Conservation (phyloP, 2,888 invertebrate genomes). For the Ophion ellenae region DNA sequence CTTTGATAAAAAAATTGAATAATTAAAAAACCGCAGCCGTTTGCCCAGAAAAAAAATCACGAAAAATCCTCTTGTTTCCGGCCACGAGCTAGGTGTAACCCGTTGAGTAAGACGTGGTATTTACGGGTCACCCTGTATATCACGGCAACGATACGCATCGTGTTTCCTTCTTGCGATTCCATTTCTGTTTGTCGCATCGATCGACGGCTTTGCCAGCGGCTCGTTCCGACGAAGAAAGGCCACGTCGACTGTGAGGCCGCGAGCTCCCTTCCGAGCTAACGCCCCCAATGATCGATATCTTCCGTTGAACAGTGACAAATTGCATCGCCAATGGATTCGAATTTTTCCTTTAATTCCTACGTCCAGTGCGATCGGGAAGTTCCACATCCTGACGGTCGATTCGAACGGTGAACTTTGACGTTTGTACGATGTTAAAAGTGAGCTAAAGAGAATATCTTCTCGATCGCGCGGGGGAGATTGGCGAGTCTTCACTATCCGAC, state of each 20-base stretch:
- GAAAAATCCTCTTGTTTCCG: no score
- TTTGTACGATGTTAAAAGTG: not conserved
- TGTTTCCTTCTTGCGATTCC: slow-evolving; percentile 47
- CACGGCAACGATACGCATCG: slow-evolving; percentile 40
- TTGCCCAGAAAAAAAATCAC: no score
- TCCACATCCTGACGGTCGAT: not conserved
- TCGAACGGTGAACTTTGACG: not conserved
- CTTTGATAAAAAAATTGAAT: no score
- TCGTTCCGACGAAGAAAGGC: slow-evolving; percentile 59
- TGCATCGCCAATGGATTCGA: not conserved
- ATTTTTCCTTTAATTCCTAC: not conserved
- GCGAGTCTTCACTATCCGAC: not conserved
- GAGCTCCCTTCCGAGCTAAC: slow-evolving; percentile 5
- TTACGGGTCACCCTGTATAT: not conserved
- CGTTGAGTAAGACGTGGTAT: not conserved
- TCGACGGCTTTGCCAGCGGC: slow-evolving; percentile 41
- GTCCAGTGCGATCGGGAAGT: not conserved
- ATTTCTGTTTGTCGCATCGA: slow-evolving; percentile 67
- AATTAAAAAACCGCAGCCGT: no score
- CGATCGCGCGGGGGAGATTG: slow-evolving; percentile 1
- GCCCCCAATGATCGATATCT: not conserved
- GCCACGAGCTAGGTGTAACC: no score
- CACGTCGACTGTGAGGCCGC: slow-evolving; percentile 44
- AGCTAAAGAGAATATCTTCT: not conserved
- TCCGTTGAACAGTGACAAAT: not conserved